Evolutionary conservation across 2,888 invertebrate genomes (phyloP).

Genomic region (Pachliopta kotzebuea): DNA sequence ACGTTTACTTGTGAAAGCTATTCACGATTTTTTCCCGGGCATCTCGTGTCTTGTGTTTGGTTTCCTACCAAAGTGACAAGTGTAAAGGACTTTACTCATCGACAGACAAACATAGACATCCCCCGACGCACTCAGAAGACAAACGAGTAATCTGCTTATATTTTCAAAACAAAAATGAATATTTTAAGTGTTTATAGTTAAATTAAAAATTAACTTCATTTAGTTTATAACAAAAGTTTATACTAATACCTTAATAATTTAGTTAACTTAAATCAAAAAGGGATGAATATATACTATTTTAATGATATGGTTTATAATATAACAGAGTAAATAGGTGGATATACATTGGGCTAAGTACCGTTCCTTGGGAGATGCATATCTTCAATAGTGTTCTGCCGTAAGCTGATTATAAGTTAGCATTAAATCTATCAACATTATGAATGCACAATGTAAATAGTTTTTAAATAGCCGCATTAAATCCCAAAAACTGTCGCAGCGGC

Average conservation of each 20-base stretch:
- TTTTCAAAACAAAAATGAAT: too few species aligned
- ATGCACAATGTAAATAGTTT: constrained; percentile 35
- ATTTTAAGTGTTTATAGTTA: background rate
- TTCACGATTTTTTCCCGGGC: constrained; percentile 67
- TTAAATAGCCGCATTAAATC: constrained; percentile 35
- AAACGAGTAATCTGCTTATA: background rate
- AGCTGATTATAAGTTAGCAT: too few species aligned
- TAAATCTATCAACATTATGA: constrained; percentile 20
- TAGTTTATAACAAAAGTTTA: background rate
- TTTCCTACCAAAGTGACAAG: constrained; percentile 76
- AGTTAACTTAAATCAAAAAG: background rate
- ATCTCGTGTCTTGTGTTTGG: constrained; percentile 65
- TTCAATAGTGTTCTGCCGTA: too few species aligned
- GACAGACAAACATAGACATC: constrained; percentile 65
- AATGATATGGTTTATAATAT: background rate
- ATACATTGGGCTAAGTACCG: too few species aligned
- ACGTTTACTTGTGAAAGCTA: constrained; percentile 74
- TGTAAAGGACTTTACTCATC: constrained; percentile 70
- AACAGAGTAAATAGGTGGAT: too few species aligned
- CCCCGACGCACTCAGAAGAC: constrained; percentile 56
- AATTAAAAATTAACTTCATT: background rate
- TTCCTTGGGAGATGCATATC: too few species aligned
- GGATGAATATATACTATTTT: background rate
- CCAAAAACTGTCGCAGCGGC: constrained; percentile 41
- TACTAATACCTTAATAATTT: too few species aligned